Evolutionary conservation across 23 tunicate species (phyloP).

Genomic region (Botrylloides violaceus): DNA sequence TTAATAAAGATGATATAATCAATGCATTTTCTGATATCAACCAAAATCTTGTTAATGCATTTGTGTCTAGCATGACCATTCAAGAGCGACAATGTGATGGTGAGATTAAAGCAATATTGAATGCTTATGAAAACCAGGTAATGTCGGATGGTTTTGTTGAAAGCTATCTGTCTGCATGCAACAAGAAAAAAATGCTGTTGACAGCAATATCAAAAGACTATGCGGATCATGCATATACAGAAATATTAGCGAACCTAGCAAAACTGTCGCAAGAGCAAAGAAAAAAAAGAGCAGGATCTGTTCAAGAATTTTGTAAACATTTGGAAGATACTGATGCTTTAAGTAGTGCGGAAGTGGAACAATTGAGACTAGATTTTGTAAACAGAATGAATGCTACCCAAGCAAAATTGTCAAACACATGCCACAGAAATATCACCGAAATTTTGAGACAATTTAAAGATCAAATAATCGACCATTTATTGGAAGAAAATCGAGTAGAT

Average conservation of each 20-base stretch:
- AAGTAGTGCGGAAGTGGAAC: neutral
- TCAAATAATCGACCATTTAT: neutral
- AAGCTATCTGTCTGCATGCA: neutral
- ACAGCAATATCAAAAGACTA: neutral
- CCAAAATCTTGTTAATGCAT: neutral
- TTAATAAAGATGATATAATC: neutral
- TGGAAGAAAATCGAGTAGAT: conserved; percentile 10
- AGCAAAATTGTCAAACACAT: neutral
- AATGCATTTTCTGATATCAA: neutral
- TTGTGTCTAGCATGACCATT: neutral
- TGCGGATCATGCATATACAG: conserved; percentile 8
- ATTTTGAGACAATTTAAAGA: neutral
- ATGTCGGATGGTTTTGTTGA: conserved; percentile 14
- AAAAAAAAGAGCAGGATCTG: neutral
- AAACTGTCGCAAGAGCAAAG: neutral
- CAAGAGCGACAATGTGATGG: neutral
- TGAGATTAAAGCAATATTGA: neutral
- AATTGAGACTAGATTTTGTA: neutral
- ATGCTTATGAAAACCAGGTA: neutral
- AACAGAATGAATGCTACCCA: conserved; percentile 1
- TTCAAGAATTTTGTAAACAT: neutral
- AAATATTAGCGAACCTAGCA: neutral
- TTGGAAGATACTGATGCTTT: conserved; percentile 10
- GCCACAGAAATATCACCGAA: conserved; percentile 6
- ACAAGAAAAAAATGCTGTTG: neutral